phyloP scores from a whole-genome alignment of 1,140 invertebrate species.

The Melitaea cinxia region DNA sequence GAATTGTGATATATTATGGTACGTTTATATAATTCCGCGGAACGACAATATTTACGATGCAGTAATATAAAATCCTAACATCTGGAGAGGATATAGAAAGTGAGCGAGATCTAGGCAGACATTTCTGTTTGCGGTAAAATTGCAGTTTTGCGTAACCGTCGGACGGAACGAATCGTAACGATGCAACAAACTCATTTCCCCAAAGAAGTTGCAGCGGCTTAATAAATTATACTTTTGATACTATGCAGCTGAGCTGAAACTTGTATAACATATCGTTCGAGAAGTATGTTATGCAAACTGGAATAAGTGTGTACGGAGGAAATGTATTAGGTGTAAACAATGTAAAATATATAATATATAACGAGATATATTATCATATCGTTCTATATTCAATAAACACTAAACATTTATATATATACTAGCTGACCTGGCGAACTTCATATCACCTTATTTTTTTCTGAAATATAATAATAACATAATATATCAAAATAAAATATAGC shows the following conservation, averaged over 20 bases:
- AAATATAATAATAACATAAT: too few species aligned
- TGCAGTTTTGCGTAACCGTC: constrained; percentile 46
- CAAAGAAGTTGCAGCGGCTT: constrained; percentile 6
- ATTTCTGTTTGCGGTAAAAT: constrained; percentile 30
- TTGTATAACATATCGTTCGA: constrained; percentile 4
- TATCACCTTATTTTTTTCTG: too few species aligned
- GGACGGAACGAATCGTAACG: constrained; percentile 46
- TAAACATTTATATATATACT: too few species aligned
- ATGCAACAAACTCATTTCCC: constrained; percentile 25
- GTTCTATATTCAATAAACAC: background rate
- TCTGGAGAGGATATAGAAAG: constrained; percentile 42
- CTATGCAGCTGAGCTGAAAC: constrained; percentile 12
- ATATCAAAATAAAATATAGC: too few species aligned
- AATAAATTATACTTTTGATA: constrained; percentile 15
- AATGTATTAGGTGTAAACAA: constrained; percentile 5
- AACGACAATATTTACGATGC: constrained; percentile 1
- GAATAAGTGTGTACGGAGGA: background rate
- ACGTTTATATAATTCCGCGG: background rate
- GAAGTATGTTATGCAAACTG: constrained; percentile 7
- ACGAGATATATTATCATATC: too few species aligned
- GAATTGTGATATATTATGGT: background rate
- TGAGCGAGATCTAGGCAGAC: constrained; percentile 19
- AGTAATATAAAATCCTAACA: constrained; percentile 18
- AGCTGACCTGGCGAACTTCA: too few species aligned
- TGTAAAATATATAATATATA: constrained; percentile 4